Conservation (phyloP, 2,797 vertebrate species). For the Arremon aurantiirostris region DNA sequence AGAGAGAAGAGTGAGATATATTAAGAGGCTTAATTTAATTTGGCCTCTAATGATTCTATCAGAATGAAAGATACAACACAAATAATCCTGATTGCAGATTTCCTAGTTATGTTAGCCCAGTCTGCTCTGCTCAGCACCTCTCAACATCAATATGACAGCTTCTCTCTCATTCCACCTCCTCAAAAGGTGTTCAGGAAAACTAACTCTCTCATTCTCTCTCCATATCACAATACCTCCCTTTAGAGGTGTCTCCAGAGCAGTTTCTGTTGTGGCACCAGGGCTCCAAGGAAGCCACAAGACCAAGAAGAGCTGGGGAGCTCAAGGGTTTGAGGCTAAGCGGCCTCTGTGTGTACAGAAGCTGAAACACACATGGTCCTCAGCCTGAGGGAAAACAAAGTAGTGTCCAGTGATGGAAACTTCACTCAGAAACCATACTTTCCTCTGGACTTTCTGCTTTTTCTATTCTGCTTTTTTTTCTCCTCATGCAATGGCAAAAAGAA, state of each 20-base stretch:
- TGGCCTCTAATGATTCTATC: not conserved
- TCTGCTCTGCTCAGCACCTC: not conserved
- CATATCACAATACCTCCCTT: not conserved
- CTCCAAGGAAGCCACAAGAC: not conserved
- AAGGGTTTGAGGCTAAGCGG: not conserved
- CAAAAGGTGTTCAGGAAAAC: not conserved
- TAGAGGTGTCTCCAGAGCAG: not conserved
- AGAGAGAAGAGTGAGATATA: not conserved
- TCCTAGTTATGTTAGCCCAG: not conserved
- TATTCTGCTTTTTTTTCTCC: not conserved
- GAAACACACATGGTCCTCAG: not conserved
- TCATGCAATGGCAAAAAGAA: not conserved
- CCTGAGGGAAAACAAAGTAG: not conserved
- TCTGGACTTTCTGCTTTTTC: not conserved
- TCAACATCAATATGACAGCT: not conserved
- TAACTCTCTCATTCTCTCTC: not conserved
- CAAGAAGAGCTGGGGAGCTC: not conserved
- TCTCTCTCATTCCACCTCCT: not conserved
- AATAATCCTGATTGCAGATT: not conserved
- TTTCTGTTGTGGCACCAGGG: not conserved
- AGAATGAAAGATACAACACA: not conserved
- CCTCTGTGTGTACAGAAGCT: not conserved
- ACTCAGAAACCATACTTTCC: not conserved
- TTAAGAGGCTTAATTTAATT: not conserved
- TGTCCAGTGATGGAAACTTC: not conserved